phyloP scores from a whole-genome alignment of 2,113 vertebrate genomes.

The Phrynosoma blainvillii region DNA sequence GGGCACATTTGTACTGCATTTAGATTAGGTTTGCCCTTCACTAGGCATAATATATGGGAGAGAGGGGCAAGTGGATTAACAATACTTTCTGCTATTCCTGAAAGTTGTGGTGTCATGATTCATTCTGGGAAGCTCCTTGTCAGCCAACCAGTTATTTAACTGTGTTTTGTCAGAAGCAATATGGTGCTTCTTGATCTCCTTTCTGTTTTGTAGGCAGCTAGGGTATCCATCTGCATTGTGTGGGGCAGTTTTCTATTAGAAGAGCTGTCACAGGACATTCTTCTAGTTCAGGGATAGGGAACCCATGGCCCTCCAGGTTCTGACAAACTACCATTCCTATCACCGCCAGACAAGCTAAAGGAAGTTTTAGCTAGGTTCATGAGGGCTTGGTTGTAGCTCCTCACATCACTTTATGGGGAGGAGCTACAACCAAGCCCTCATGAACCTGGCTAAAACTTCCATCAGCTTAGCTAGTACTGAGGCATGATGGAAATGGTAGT shows the following conservation, averaged over 20 bases:
- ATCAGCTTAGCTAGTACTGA: too few species aligned
- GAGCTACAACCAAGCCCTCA: too few species aligned
- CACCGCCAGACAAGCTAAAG: too few species aligned
- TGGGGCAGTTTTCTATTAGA: neutral
- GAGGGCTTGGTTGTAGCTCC: too few species aligned
- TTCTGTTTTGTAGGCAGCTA: neutral
- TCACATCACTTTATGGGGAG: too few species aligned
- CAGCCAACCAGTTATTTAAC: neutral
- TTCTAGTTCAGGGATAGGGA: too few species aligned
- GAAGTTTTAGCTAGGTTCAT: too few species aligned
- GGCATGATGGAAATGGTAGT: too few species aligned
- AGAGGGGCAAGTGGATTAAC: neutral
- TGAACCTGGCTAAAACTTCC: too few species aligned
- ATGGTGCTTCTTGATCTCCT: neutral
- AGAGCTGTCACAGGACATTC: neutral
- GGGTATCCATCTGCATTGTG: neutral
- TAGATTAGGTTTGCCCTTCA: neutral
- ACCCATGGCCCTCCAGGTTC: too few species aligned
- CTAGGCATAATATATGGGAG: neutral
- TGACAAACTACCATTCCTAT: too few species aligned
- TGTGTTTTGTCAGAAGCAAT: neutral
- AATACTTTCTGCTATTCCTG: neutral
- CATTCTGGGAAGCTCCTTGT: neutral
- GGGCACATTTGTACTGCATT: neutral
- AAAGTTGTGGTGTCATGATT: neutral